phyloP scores from a whole-genome alignment of 1,140 invertebrate genomes.

The Liolophura sinensis region DNA sequence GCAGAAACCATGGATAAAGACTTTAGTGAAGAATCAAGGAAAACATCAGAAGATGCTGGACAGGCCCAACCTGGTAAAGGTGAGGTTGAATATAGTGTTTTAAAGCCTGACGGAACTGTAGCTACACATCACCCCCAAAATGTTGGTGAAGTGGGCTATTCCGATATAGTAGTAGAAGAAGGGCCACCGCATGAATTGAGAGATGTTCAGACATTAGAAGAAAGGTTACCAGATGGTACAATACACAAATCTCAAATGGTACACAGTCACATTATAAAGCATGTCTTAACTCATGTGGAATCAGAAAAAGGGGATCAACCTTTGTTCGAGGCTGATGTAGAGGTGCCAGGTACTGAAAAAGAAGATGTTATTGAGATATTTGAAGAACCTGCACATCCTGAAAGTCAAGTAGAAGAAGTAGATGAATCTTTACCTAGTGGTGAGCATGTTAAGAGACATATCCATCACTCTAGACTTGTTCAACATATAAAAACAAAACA shows the following conservation, averaged over 20 bases:
- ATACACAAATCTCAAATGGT: constrained; percentile 35
- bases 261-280: constrained; percentile 37
- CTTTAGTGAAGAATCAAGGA: too few species aligned
- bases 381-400: constrained; percentile 43
- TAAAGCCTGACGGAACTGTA: too few species aligned
- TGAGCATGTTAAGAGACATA: constrained; percentile 39
- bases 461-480: constrained; percentile 43
- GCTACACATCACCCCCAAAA: too few species aligned
- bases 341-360: constrained; percentile 28
- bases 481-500: constrained; percentile 39
- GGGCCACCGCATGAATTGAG: background rate
- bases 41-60: too few species aligned
- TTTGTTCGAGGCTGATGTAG: constrained; percentile 28
- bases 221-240: constrained; percentile 43
- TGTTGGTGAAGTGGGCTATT: too few species aligned
- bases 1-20: too few species aligned
- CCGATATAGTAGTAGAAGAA: background rate
- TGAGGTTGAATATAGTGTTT: too few species aligned
- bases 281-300: constrained; percentile 33
- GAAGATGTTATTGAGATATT: constrained; percentile 46
- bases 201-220: constrained; percentile 10
- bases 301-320: constrained; percentile 3
- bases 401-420: constrained; percentile 48
- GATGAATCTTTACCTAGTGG: constrained; percentile 50
- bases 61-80: too few species aligned